Conservation (phyloP, 2,888 invertebrate genomes). For the Synergus japonicus region DNA sequence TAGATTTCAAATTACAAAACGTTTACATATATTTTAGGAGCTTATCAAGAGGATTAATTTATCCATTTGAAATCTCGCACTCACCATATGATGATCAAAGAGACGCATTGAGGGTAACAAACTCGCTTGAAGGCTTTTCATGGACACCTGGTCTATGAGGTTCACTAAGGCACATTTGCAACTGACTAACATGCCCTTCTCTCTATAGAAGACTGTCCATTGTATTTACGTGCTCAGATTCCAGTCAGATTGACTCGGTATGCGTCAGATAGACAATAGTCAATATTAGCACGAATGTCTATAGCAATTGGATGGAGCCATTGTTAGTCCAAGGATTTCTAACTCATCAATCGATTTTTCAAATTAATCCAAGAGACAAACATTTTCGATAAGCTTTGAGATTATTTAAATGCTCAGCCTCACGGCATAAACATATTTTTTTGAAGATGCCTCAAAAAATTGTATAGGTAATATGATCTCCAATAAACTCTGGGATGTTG, state of each 20-base stretch:
- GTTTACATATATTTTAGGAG: not conserved
- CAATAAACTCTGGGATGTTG: no score
- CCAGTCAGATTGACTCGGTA: slow-evolving; percentile 47
- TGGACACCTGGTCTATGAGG: not conserved
- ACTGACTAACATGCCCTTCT: slow-evolving; percentile 18
- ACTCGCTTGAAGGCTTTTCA: not conserved
- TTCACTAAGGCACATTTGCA: not conserved
- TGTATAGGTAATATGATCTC: no score
- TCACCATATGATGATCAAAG: not conserved
- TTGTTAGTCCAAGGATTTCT: not conserved
- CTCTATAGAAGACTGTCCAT: slow-evolving; percentile 25
- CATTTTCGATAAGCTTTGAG: no score
- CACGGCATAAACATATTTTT: no score
- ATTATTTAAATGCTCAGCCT: no score
- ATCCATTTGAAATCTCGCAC: not conserved
- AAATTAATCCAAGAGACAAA: not conserved
- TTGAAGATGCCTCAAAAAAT: no score
- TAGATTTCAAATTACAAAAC: not conserved
- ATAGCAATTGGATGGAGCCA: not conserved
- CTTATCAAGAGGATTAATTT: slow-evolving; percentile 4
- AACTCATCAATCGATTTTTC: not conserved
- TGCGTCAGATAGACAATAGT: slow-evolving; percentile 40
- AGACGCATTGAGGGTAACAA: not conserved
- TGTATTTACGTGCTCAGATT: slow-evolving; percentile 23
- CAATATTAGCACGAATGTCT: not conserved